phyloP scores from a whole-genome alignment of 2,888 invertebrate genomes.

The Branchipolynoe longqiensis region DNA sequence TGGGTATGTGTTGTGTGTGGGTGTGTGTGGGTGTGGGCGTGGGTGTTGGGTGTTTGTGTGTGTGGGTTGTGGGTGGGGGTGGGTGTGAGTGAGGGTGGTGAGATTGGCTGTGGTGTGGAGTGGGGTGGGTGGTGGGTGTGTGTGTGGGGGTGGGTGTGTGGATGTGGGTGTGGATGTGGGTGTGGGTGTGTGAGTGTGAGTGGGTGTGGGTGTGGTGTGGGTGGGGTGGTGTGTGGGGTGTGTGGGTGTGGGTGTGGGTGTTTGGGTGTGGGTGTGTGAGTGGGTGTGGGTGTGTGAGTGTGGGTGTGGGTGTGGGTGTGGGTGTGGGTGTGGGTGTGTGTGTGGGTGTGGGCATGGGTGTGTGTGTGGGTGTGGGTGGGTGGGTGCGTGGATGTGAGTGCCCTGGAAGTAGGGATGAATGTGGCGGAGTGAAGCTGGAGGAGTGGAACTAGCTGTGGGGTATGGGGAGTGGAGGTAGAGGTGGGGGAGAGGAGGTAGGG shows the following conservation, averaged over 20 bases:
- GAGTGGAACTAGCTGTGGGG: not conserved
- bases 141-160: not conserved
- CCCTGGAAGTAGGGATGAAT: not conserved
- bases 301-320: too few relatives aligned
- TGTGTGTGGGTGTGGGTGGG: not conserved
- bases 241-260: too few relatives aligned
- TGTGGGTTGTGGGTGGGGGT: not conserved
- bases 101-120: not conserved
- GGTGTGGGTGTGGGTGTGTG: too few relatives aligned
- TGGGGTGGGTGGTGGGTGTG: not conserved
- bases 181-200: not conserved
- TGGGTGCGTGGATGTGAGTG: not conserved
- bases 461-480: not conserved
- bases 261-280: too few relatives aligned
- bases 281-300: too few relatives aligned
- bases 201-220: not conserved
- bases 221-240: too few relatives aligned
- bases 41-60: not conserved
- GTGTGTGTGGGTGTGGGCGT: not conserved
- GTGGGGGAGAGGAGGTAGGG: not conserved
- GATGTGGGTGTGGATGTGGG: not conserved
- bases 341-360: not conserved
- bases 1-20: not conserved
- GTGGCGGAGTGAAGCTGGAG: too few relatives aligned
- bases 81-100: not conserved